Percentiles rank a stretch among this genome's conserved stretches.
phyloP scores from a whole-genome alignment of 1,140 invertebrate genomes.

The Drosophila pandora region DNA sequence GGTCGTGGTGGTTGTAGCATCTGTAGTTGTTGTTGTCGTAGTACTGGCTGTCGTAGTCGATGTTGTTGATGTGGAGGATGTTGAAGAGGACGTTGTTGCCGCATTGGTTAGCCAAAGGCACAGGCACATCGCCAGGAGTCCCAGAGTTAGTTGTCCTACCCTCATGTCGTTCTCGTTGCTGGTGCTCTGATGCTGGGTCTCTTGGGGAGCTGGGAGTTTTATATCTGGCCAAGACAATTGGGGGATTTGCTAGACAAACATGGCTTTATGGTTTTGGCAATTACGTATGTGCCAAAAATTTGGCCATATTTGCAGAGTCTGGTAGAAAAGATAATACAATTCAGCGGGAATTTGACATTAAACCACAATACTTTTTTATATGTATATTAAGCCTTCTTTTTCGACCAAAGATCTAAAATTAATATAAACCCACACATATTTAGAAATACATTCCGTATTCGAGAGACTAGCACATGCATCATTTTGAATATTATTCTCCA shows the following conservation, averaged over 20 bases:
- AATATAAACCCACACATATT: constrained; percentile 28
- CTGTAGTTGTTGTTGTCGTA: constrained; percentile 16
- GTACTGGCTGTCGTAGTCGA: constrained; percentile 16
- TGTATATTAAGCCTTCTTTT: constrained; percentile 37
- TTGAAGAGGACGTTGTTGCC: background rate
- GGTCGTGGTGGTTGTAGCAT: background rate
- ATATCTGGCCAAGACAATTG: constrained; percentile 35
- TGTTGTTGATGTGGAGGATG: constrained; percentile 15
- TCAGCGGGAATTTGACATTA: constrained; percentile 20
- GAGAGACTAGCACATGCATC: no score
- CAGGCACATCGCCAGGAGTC: constrained; percentile 13
- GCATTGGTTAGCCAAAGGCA: constrained; percentile 25
- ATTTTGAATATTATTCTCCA: background rate
- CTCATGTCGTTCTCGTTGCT: constrained; percentile 18
- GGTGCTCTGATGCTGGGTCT: constrained; percentile 2
- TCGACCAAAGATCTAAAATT: constrained; percentile 55
- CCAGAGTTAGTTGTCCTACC: constrained; percentile 15
- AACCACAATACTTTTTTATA: constrained; percentile 32
- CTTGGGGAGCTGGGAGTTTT: constrained; percentile 11
- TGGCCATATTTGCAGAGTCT: constrained; percentile 45
- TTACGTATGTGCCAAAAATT: constrained; percentile 30
- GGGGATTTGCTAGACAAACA: constrained; percentile 32
- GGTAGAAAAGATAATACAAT: constrained; percentile 27
- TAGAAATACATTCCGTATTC: background rate
- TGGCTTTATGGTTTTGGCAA: constrained; percentile 20